These are phyloP conservation scores for Diadophis punctatus DNA, from an alignment of 2,113 vertebrate species.

Conservation along the genomic window DNA sequence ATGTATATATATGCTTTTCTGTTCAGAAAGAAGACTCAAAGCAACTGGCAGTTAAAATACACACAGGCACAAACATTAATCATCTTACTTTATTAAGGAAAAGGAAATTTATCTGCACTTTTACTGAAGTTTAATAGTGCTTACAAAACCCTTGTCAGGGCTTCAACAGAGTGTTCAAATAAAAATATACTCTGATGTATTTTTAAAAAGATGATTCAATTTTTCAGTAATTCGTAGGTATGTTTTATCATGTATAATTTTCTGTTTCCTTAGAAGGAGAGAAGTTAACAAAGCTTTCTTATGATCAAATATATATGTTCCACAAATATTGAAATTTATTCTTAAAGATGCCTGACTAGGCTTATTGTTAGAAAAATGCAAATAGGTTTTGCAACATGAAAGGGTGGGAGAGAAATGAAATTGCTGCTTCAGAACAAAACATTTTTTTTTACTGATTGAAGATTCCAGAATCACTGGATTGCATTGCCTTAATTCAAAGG, in stretches of 20 bases:
- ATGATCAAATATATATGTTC: neutral
- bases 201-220: neutral
- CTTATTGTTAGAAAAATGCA: neutral
- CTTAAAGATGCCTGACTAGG: neutral
- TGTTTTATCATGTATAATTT: neutral
- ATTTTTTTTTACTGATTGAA: neutral
- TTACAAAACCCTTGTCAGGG: slow-evolving; percentile 2
- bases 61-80: neutral
- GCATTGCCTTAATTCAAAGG: neutral
- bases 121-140: slow-evolving; percentile 27
- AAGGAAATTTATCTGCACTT: neutral
- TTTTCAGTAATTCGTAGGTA: neutral
- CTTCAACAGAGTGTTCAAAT: neutral
- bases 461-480: neutral
- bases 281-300: neutral
- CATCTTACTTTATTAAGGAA: neutral
- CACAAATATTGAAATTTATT: neutral
- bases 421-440: neutral
- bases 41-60: neutral
- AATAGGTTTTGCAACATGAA: neutral
- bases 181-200: slow-evolving; percentile 17
- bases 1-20: neutral
- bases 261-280: neutral
- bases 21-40: neutral
- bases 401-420: neutral